Base-by-base conservation (phyloP, 2,113 vertebrate genomes). In the Panurus biarmicus region DNA sequence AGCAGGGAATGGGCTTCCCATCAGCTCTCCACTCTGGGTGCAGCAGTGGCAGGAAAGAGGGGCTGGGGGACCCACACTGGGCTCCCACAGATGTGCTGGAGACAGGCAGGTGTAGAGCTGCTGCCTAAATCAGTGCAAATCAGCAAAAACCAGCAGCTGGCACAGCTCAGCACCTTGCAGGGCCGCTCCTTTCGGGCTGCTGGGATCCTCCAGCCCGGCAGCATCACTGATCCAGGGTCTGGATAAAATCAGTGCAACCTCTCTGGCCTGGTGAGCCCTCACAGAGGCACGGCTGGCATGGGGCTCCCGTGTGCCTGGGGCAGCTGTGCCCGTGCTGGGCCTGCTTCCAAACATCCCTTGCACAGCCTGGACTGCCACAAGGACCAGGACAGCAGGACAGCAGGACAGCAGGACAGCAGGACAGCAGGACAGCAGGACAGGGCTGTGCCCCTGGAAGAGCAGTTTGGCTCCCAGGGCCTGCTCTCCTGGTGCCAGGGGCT, bases 291-390 rank as follows among this genome's bases (percentile, higher is more conserved):
- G 26, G 48, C 62, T 75, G 66, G 26, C 1, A 1, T 12, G 35
- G 64, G 48, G 69, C 14, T 67, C 35, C 44, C 0, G 0, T 14
- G 33, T 45, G 47, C 66, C 58, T 5, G 0, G 2, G 10, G 31
- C 13, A 44, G 29, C 77, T 91, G 80, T n/a, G 58, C 60, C 70
- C 2, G 1, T 19, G 70, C 58, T 74, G 60, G 28, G 38, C 17
- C 48, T 47, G 70, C 23, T 57, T 75, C 25, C 82, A 74, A 20
- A 65, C 8, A 1, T 48, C 45, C 56, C 42, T 66, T 70, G 36
- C 12, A 2, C 45, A 66, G 66, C 69, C 48, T 6, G 33, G 78
- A 14, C 44, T 80, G 54, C 38, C 74, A 4, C 0, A 1, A 12
- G 10, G 7, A 73, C 28, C 42, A 28, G 40, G 65, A 26, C 56